phyloP scores from a whole-genome alignment of 2,888 invertebrate species.

The Terebella lapidaria region DNA sequence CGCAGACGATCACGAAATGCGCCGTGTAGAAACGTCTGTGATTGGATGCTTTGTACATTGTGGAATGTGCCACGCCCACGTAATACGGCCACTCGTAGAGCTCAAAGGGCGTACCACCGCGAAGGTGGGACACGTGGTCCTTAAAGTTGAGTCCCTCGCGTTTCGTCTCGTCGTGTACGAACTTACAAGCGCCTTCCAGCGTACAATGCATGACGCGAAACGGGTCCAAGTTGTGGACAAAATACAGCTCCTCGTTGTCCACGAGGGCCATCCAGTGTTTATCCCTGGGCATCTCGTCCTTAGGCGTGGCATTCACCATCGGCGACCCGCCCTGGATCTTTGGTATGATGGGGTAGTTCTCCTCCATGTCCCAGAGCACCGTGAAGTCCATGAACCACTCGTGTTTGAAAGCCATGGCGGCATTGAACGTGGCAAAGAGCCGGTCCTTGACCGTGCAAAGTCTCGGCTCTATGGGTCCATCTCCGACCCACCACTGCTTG shows the following conservation, averaged over 20 bases:
- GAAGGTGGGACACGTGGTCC: conserved; percentile 24
- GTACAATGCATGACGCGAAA: conserved; percentile 27
- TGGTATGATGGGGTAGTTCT: conserved; percentile 27
- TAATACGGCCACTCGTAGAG: conserved; percentile 28
- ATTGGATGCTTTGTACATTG: conserved; percentile 27
- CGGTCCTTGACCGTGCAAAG: conserved; percentile 21
- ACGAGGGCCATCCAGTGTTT: conserved; percentile 31
- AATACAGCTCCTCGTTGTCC: conserved; percentile 24
- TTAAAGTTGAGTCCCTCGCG: conserved; percentile 25
- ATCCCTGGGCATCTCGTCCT: conserved; percentile 30
- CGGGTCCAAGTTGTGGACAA: conserved; percentile 33
- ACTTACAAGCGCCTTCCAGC: conserved; percentile 23
- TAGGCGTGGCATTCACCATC: conserved; percentile 27
- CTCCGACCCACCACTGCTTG: conserved; percentile 31
- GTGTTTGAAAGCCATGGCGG: conserved; percentile 26
- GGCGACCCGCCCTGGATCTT: conserved; percentile 28
- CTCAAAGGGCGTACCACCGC: conserved; percentile 32
- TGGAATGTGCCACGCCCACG: conserved; percentile 30
- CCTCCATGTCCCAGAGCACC: conserved; percentile 27
- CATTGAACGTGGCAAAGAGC: conserved; percentile 28
- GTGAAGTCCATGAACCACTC: conserved; percentile 26
- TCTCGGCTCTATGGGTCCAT: conserved; percentile 32
- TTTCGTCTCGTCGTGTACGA: conserved; percentile 24
- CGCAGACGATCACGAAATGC: conserved; percentile 27
- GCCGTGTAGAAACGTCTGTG: conserved; percentile 27